Evolutionary conservation across 2,113 vertebrate genomes (phyloP), one percentile per base, ranked within the genome.

Genomic region (Laticauda colubrina): DNA sequence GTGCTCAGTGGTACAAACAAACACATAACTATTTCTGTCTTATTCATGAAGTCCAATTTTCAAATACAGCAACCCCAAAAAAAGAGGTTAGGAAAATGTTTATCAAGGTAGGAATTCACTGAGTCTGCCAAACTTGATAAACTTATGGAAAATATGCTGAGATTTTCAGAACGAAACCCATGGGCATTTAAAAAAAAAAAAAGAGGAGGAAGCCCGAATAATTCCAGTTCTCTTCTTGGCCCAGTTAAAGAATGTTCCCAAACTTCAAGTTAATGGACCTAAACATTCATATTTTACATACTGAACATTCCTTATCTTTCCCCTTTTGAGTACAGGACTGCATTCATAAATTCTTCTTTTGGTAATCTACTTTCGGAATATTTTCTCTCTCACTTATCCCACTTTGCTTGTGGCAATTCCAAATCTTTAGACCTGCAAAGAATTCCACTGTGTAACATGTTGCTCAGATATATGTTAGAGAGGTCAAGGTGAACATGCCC

Each of bases 121-220:
- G 0, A 55, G 24, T 21, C 87, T 96, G 93, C 94, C 95, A 95
- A 94, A 81, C 87, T 69, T 90, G 89, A 94, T 85, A 92, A 85
- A 90, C 56, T 85, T 90, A 26, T 75, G 91, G 88, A 95, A 97
- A 96, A 90, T 96, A 96, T 96, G 92, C 91, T 0, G 8, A 94
- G 95, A 94, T 89, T 91, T 89, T 95, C n/a, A 96, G 93, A 94
- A 96, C 94, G 90, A 91, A 92, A 92, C 93, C 93, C 48, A 10
- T 90, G 95, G 93, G 94, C 87, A 34, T 96, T 89, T 94, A 88
- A 90, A 21, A 57, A 86, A 89, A 55, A 90, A 75, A 85, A 90
- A 89, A 45, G 34, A 5, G 87, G 7, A 20, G 20, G n/a, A 90
- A 61, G 92, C 90, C 26, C 53, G 75, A 95, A 93, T 93, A 90